Evolutionary conservation across 2,113 vertebrate genomes (phyloP).

Genomic region (Oncorhynchus clarkii): DNA sequence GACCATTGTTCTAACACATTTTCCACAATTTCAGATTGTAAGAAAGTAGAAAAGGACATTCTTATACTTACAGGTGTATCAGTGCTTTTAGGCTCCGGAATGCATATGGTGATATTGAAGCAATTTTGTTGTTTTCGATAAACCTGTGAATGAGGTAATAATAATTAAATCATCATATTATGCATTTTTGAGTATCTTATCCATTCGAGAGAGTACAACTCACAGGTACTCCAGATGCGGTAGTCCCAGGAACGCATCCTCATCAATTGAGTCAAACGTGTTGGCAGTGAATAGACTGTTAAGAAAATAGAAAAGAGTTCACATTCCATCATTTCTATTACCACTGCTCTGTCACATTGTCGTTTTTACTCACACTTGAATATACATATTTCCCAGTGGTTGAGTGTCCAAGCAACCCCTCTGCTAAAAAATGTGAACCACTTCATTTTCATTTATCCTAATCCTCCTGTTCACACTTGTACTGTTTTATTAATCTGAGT

Average conservation of each 20-base stretch:
- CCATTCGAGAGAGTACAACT: constrained; percentile 58
- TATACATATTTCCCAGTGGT: not conserved
- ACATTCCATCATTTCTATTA: not conserved
- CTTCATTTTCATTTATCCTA: not conserved
- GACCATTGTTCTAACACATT: too few relatives aligned
- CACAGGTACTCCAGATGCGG: constrained; percentile 97
- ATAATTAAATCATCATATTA: not conserved
- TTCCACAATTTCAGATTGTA: too few relatives aligned
- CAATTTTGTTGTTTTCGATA: constrained; percentile 98
- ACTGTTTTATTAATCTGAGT: not conserved
- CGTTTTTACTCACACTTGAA: not conserved
- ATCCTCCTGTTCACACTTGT: not conserved
- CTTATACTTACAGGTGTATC: constrained; percentile 94
- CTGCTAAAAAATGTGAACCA: not conserved
- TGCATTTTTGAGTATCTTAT: not conserved
- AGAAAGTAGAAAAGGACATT: too few relatives aligned
- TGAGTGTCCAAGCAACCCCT: not conserved
- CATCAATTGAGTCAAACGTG: constrained; percentile 89
- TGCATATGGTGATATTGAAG: constrained; percentile 89
- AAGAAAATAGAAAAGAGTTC: not conserved
- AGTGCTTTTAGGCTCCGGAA: constrained; percentile 93
- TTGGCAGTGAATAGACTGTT: constrained; percentile 95
- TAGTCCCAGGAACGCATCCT: constrained; percentile 93
- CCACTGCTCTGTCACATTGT: not conserved
- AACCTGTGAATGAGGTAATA: constrained; percentile 80